These are phyloP conservation scores for Brassicogethes aeneus DNA, from an alignment of 2,888 invertebrate species.

Conservation along the genomic window DNA sequence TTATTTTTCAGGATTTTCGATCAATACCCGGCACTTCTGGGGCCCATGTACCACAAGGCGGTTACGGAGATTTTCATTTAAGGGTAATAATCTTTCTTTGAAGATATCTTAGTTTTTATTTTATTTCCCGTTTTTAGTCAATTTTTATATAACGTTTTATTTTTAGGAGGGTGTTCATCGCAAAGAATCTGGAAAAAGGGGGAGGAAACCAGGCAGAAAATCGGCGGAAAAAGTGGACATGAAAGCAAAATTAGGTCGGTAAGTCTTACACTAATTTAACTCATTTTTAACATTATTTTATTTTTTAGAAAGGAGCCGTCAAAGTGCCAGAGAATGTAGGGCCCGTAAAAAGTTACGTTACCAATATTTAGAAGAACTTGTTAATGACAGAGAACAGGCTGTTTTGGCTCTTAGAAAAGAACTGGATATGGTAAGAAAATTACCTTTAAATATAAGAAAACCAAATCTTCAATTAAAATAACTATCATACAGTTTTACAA, in stretches of 20 bases:
- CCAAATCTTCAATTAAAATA: too few species aligned
- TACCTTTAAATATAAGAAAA: slow-evolving; percentile 5
- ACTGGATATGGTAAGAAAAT: slow-evolving; percentile 67
- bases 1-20: slow-evolving; percentile 3
- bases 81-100: neutral
- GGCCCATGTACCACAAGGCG: neutral
- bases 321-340: slow-evolving; percentile 94
- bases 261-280: neutral
- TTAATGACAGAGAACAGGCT: slow-evolving; percentile 86
- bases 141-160: too few species aligned
- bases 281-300: slow-evolving; percentile 12
- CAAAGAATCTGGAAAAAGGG: slow-evolving; percentile 78
- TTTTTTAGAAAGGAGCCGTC: slow-evolving; percentile 80
- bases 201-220: slow-evolving; percentile 81
- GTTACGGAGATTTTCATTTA: slow-evolving; percentile 1
- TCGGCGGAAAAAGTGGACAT: slow-evolving; percentile 85
- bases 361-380: slow-evolving; percentile 93
- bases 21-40: slow-evolving; percentile 1
- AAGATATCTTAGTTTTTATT: neutral
- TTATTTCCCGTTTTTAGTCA: too few species aligned
- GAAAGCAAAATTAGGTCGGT: slow-evolving; percentile 82
- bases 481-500: too few species aligned
- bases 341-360: slow-evolving; percentile 94
- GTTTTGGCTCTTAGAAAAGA: slow-evolving; percentile 81
- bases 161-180: slow-evolving; percentile 54